Evolutionary conservation across 2,888 invertebrate species (phyloP).

Genomic region (Erebia ligea): DNA sequence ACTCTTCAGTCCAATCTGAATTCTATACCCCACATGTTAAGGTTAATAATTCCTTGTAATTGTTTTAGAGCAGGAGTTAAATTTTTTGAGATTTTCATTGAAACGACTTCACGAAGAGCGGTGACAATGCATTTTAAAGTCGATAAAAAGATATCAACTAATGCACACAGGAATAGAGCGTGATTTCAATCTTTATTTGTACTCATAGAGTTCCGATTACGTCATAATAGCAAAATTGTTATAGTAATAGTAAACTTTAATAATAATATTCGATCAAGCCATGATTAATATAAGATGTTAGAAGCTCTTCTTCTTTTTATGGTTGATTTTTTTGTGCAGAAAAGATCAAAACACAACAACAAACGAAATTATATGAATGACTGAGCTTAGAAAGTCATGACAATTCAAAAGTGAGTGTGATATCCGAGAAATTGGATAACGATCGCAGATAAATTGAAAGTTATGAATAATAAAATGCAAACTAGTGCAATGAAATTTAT

Average conservation of each 20-base stretch:
- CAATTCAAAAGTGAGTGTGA: neutral
- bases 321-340: neutral
- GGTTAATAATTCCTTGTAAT: neutral
- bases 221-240: no score
- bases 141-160: neutral
- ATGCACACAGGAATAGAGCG: neutral
- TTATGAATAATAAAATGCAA: neutral
- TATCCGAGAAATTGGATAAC: neutral
- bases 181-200: neutral
- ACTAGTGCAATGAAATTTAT: no score
- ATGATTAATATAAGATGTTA: no score
- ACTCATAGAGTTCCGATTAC: neutral
- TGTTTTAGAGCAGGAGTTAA: neutral
- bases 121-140: constrained; percentile 11
- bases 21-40: neutral
- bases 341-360: neutral
- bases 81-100: constrained; percentile 10
- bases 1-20: constrained; percentile 1
- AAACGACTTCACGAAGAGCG: neutral
- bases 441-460: neutral
- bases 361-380: neutral
- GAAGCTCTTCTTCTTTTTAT: no score
- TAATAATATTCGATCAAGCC: no score
- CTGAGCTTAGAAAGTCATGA: neutral
- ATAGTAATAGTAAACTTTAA: no score